phyloP scores from a whole-genome alignment of 2,888 invertebrate species.

The Drosophila anomalata region DNA sequence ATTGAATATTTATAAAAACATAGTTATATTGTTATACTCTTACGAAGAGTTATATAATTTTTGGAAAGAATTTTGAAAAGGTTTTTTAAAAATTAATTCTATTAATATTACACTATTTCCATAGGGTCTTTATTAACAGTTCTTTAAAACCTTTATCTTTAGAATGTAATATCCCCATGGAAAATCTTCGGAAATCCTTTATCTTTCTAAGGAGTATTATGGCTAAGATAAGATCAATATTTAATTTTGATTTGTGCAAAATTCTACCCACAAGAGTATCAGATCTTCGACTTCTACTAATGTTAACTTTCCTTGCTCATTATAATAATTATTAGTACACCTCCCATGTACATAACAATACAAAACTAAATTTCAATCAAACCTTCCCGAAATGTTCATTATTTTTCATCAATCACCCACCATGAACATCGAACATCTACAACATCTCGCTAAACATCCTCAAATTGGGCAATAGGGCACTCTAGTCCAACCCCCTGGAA shows the following conservation, averaged over 20 bases:
- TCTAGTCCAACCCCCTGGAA: conserved; percentile 5
- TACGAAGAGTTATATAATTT: neutral
- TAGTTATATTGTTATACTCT: neutral
- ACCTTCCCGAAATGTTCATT: neutral
- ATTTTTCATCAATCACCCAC: conserved; percentile 26
- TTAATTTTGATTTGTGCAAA: too few relatives aligned
- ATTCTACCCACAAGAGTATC: neutral
- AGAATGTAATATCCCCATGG: too few relatives aligned
- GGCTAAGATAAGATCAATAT: too few relatives aligned
- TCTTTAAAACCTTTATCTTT: too few relatives aligned
- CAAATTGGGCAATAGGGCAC: conserved; percentile 8
- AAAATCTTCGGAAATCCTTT: too few relatives aligned
- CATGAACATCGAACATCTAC: neutral
- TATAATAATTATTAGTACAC: neutral
- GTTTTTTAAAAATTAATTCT: neutral
- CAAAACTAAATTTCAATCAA: neutral
- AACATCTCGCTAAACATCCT: conserved; percentile 11
- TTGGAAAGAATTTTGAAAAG: neutral
- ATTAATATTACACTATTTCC: neutral
- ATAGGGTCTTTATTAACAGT: too few relatives aligned
- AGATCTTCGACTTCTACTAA: neutral
- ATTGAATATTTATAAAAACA: neutral
- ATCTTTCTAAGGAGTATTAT: too few relatives aligned
- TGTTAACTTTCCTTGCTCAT: neutral
- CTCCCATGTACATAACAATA: neutral